Evolutionary conservation across 2,888 invertebrate species (phyloP).

Genomic region (Idaea biselata): DNA sequence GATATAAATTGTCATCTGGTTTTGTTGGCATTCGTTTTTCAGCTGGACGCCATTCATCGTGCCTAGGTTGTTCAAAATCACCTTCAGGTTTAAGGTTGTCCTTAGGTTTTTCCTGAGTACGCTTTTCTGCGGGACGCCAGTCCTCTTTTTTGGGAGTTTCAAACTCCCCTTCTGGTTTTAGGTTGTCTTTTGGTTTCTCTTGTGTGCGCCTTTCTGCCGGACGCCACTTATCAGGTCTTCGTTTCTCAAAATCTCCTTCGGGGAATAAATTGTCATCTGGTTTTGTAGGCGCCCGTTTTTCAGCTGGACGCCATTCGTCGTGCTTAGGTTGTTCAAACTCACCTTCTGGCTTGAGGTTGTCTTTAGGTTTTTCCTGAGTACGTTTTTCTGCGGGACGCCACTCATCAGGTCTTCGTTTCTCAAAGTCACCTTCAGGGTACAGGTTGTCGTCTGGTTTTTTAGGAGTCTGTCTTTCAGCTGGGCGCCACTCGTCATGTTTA

Average conservation of each 20-base stretch:
- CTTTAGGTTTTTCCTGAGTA: slow-evolving; percentile 52
- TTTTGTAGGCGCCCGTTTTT: slow-evolving; percentile 46
- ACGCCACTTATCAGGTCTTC: slow-evolving; percentile 53
- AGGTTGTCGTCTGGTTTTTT: slow-evolving; percentile 64
- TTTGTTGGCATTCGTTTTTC: slow-evolving; percentile 62
- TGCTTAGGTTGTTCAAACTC: slow-evolving; percentile 54
- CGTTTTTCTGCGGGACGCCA: slow-evolving; percentile 62
- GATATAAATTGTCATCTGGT: slow-evolving; percentile 73
- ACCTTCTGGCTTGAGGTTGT: slow-evolving; percentile 71
- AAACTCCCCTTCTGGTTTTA: slow-evolving; percentile 59
- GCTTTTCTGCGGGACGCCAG: slow-evolving; percentile 61
- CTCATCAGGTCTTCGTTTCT: slow-evolving; percentile 46
- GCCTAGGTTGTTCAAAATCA: slow-evolving; percentile 66
- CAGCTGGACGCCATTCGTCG: slow-evolving; percentile 52
- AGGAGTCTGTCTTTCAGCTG: slow-evolving; percentile 62
- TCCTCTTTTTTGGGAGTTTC: slow-evolving; percentile 58
- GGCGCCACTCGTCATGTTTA: slow-evolving; percentile 46
- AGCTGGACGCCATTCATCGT: slow-evolving; percentile 60
- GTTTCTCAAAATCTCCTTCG: slow-evolving; percentile 77
- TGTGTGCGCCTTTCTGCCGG: slow-evolving; percentile 57
- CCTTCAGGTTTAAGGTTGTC: slow-evolving; percentile 79
- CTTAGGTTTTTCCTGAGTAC: slow-evolving; percentile 51
- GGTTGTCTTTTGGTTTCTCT: slow-evolving; percentile 70
- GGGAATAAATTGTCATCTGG: slow-evolving; percentile 79
- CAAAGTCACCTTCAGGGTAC: slow-evolving; percentile 76